Evolutionary conservation across 2,113 vertebrate species (phyloP).

Genomic region (Entomyzon cyanotis): DNA sequence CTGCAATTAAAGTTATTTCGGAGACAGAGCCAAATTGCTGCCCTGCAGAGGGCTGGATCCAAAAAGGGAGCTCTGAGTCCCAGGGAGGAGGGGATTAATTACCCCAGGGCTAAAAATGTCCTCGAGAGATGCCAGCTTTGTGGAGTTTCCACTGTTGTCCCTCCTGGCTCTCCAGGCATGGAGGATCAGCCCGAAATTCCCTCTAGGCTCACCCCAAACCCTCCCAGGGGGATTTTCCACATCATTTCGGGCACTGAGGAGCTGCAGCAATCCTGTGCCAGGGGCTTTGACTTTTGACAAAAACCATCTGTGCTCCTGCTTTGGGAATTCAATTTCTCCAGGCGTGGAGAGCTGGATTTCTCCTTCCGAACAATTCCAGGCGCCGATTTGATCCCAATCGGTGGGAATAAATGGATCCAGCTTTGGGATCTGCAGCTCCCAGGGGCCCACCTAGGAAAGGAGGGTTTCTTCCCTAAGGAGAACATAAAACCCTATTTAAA

Average conservation of each 20-base stretch:
- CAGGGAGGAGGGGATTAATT: background rate
- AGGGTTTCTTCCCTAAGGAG: background rate
- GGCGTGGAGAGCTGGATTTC: background rate
- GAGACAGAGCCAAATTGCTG: background rate
- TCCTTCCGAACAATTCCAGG: background rate
- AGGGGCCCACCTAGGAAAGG: accelerated
- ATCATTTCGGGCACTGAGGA: accelerated
- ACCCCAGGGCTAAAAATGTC: background rate
- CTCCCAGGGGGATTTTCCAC: accelerated
- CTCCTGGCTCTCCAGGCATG: accelerated
- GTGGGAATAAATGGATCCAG: background rate
- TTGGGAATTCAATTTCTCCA: background rate
- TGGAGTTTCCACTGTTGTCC: accelerated
- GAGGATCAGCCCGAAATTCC: background rate
- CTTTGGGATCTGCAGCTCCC: background rate
- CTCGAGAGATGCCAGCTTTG: accelerated
- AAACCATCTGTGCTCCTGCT: background rate
- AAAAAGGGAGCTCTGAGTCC: background rate
- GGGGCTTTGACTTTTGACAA: background rate
- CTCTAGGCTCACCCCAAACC: accelerated
- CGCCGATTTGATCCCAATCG: background rate
- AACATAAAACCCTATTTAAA: background rate
- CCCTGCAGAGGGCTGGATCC: background rate
- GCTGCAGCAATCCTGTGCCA: accelerated
- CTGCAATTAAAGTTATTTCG: constrained; percentile 14